Base-by-base conservation (phyloP, 2,888 invertebrate genomes). In the Galerucella calmariensis region DNA sequence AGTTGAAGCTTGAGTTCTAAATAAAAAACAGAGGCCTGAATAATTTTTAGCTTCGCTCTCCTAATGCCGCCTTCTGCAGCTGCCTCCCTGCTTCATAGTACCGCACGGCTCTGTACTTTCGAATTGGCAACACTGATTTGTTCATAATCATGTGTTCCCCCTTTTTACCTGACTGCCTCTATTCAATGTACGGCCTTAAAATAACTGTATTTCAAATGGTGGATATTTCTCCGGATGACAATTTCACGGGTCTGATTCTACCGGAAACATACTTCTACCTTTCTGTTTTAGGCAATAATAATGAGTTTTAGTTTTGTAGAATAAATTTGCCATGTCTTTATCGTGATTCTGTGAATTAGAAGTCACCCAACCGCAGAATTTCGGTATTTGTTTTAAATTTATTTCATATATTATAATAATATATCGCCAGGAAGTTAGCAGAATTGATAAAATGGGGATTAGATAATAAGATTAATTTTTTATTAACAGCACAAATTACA, bases 231-330 rank as follows among this genome's bases (percentile, higher is more conserved):
- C 62, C 70, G 70, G 70, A 70, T 70, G 61, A 72, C 67, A 72
- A 72, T 72, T 72, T 72, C 65, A 67, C 65, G 72, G 59, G 20
- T 61, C 48, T 72, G 72, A 59, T 67, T 66, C 44, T 66, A 67
- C 46, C 72, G 72, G 72, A 72, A 72, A 61, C 66, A 35, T 63
- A 41, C 63, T 12, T 63, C 63, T 63, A 46, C 63, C n/a, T 27
- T 24, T 35, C 53, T 70, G 58, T 58, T 70, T 63, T 70, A 70
- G 62, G 70, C 53, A 63, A 51, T 70, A 51, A 70, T 53, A 63
- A 63, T 63, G 67, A 67, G 63, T 61, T 46, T 69, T 56, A 56
- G 61, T 61, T 69, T 59, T 46, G 41, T 61, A 69, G 48, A 61
- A 46, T 61, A 69, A 69, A 61, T 69, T 69, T 69, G 48, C 69